These are phyloP conservation scores for Lissonota sp. DNA, from an alignment of 2,888 invertebrate species.

Conservation along the genomic window DNA sequence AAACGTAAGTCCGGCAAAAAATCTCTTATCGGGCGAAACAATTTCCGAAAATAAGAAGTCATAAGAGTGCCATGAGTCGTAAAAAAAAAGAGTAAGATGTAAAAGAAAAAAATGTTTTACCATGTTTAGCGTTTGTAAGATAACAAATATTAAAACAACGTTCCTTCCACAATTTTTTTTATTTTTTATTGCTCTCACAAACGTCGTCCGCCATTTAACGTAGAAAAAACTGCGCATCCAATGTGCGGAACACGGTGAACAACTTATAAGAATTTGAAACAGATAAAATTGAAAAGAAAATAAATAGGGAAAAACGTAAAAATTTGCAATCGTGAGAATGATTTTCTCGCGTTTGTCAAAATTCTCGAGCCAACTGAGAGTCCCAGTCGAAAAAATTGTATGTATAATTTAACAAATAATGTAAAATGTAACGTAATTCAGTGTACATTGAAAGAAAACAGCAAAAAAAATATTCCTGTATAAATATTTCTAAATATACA, in stretches of 20 bases:
- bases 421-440: slow-evolving; percentile 81
- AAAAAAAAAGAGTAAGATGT: not conserved
- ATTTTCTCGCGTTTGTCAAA: slow-evolving; percentile 68
- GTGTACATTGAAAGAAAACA: slow-evolving; percentile 77
- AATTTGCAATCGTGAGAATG: slow-evolving; percentile 67
- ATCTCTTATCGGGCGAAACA: slow-evolving; percentile 36
- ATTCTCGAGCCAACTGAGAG: slow-evolving; percentile 71
- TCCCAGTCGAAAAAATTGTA: slow-evolving; percentile 72
- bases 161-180: slow-evolving; percentile 26
- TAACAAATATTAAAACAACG: slow-evolving; percentile 19
- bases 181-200: slow-evolving; percentile 56
- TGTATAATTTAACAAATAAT: slow-evolving; percentile 78
- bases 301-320: slow-evolving; percentile 64
- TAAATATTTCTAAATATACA: slow-evolving; percentile 82
- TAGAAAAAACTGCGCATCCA: slow-evolving; percentile 40
- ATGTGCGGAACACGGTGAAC: slow-evolving; percentile 37
- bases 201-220: slow-evolving; percentile 57
- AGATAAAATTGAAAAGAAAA: slow-evolving; percentile 53
- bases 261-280: not conserved
- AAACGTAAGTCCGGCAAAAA: not conserved
- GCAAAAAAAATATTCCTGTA: slow-evolving; percentile 74
- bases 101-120: slow-evolving; percentile 16
- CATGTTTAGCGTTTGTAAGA: slow-evolving; percentile 5
- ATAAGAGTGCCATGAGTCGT: slow-evolving; percentile 59
- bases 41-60: slow-evolving; percentile 48